These are phyloP conservation scores for Pterocles burchelli DNA, from an alignment of 2,113 vertebrate genomes.

Conservation along the genomic window DNA sequence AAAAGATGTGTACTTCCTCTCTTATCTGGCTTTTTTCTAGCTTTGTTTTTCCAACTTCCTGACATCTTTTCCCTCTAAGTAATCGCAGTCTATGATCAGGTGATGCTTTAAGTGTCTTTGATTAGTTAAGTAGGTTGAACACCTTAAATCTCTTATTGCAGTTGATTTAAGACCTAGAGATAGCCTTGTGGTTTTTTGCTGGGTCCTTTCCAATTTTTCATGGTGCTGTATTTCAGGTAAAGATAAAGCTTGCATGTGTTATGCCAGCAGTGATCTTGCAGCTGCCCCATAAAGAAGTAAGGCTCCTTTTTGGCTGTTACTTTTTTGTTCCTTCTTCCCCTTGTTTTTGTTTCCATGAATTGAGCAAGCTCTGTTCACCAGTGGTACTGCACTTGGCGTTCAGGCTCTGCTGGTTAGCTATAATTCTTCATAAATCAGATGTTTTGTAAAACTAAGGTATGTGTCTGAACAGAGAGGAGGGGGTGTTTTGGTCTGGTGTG, in stretches of 20 bases:
- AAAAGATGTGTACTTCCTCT: background rate
- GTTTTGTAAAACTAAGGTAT: background rate
- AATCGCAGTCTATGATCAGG: background rate
- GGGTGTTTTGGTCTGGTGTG: background rate
- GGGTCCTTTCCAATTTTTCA: background rate
- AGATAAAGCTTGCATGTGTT: background rate
- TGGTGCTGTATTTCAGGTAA: background rate
- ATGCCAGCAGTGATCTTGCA: background rate
- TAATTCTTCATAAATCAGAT: background rate
- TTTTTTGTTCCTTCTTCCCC: background rate
- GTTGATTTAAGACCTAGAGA: background rate
- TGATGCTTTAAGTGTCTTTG: background rate
- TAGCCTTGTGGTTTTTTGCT: background rate
- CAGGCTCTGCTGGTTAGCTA: background rate
- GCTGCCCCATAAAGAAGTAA: background rate
- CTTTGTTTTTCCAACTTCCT: background rate
- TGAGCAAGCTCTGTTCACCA: background rate
- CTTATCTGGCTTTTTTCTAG: background rate
- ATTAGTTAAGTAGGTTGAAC: background rate
- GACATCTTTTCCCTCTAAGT: background rate
- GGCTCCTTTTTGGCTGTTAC: background rate
- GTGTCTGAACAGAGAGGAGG: background rate
- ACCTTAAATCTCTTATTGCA: background rate
- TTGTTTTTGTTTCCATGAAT: background rate
- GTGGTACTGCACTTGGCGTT: background rate